Percentiles rank a stretch among this genome's conserved stretches.
These are phyloP conservation scores for Capricornis sumatraensis DNA, from an alignment of 2,113 vertebrate genomes.

Conservation along the genomic window DNA sequence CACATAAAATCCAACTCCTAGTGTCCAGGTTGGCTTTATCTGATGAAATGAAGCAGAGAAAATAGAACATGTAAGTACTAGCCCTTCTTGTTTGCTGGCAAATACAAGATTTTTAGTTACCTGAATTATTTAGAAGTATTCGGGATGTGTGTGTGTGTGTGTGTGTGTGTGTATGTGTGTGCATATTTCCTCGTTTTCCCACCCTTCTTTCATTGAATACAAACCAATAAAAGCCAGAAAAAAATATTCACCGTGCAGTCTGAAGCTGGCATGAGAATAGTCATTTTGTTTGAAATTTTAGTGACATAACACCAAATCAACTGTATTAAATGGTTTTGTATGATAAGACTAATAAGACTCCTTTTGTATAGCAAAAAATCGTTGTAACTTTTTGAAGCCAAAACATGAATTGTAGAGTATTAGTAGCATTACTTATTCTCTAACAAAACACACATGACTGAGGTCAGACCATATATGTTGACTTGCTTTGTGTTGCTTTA, in stretches of 20 bases:
- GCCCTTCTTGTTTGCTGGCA: constrained; percentile 19
- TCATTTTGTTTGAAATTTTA: constrained; percentile 47
- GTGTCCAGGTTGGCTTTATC: background rate
- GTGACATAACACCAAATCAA: constrained; percentile 60
- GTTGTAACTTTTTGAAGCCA: constrained; percentile 40
- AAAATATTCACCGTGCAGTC: background rate
- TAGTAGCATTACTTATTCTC: constrained; percentile 10
- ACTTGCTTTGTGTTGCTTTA: constrained; percentile 9
- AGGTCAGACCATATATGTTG: background rate
- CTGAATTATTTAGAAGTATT: constrained; percentile 64
- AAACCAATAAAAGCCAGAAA: constrained; percentile 35
- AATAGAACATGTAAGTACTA: background rate
- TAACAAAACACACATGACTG: background rate
- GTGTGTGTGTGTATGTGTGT: background rate
- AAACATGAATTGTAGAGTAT: background rate
- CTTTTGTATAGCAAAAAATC: constrained; percentile 25
- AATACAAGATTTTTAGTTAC: background rate
- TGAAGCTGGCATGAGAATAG: constrained; percentile 39
- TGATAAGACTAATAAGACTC: constrained; percentile 28
- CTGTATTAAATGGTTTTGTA: constrained; percentile 46
- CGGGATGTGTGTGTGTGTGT: background rate
- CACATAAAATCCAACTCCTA: background rate
- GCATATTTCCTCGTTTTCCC: background rate
- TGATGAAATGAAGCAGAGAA: constrained; percentile 24
- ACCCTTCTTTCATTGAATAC: background rate